Percentiles rank a stretch among this genome's conserved stretches.
phyloP scores from a whole-genome alignment of 1,140 invertebrate genomes.

The Pachyrhynchus sulphureomaculatus region DNA sequence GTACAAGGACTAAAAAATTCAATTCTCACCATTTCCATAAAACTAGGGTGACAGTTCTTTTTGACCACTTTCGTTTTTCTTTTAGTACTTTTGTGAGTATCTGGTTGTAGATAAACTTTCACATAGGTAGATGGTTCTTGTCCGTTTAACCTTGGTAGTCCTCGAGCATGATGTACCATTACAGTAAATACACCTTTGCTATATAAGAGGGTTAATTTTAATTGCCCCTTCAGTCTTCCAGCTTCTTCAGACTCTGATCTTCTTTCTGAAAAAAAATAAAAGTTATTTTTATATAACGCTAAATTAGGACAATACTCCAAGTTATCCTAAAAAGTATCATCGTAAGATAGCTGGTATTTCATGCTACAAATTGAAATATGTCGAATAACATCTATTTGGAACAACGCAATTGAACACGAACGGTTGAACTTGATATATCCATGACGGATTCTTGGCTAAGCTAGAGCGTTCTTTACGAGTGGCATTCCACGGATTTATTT shows the following conservation, averaged over 20 bases:
- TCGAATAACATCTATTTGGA: too few species aligned
- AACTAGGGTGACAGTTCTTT: slow-evolving; percentile 91
- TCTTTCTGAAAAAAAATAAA: slow-evolving; percentile 10
- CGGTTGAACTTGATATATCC: too few species aligned
- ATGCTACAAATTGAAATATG: too few species aligned
- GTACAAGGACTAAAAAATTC: too few species aligned
- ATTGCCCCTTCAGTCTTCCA: slow-evolving; percentile 47
- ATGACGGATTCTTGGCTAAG: too few species aligned
- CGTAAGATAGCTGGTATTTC: too few species aligned
- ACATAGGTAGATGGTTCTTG: slow-evolving; percentile 89
- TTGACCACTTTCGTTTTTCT: slow-evolving; percentile 92
- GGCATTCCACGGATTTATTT: too few species aligned
- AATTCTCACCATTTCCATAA: slow-evolving; percentile 91
- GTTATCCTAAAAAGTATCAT: too few species aligned
- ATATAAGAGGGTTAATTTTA: slow-evolving; percentile 80
- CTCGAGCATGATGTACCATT: slow-evolving; percentile 87
- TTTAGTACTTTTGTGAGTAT: slow-evolving; percentile 87
- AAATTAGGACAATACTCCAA: too few species aligned
- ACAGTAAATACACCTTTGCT: slow-evolving; percentile 76
- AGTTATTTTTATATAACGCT: too few species aligned
- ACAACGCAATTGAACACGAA: too few species aligned
- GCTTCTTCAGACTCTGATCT: slow-evolving; percentile 29
- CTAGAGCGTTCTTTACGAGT: too few species aligned
- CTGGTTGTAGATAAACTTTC: slow-evolving; percentile 90
- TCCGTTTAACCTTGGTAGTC: slow-evolving; percentile 72